A percentile compares a stretch with the other conserved stretches of the same genome.
Conservation (phyloP, 2,797 vertebrate genomes). For the Spea hammondii region DNA sequence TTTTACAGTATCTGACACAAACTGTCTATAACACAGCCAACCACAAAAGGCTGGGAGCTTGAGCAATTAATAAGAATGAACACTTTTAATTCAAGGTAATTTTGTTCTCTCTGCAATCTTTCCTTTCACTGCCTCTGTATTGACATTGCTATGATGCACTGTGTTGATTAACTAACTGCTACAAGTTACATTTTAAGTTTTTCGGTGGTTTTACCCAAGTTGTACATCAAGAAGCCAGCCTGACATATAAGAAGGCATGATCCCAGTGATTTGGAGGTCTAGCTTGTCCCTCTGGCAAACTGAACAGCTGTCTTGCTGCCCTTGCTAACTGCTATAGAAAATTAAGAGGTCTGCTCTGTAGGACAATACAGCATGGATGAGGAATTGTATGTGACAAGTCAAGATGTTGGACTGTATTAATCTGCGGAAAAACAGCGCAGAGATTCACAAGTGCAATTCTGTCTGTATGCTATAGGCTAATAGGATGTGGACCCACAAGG, state of each 20-base stretch:
- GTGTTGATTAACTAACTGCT: slow-evolving; percentile 25
- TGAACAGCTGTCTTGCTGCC: slow-evolving; percentile 35
- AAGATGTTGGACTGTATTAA: background rate
- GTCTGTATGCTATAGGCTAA: no score
- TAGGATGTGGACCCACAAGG: no score
- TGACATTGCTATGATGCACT: slow-evolving; percentile 24
- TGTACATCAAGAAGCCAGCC: slow-evolving; percentile 19
- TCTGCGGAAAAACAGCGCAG: no score
- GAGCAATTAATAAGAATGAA: slow-evolving; percentile 46
- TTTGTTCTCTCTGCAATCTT: background rate
- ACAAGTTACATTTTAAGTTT: slow-evolving; percentile 12
- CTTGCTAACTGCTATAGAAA: background rate
- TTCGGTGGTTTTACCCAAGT: slow-evolving; percentile 20
- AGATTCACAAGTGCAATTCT: no score
- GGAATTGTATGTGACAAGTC: slow-evolving; percentile 18
- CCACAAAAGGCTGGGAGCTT: slow-evolving; percentile 21
- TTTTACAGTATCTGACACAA: slow-evolving; percentile 4
- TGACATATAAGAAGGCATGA: slow-evolving; percentile 20
- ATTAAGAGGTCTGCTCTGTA: slow-evolving; percentile 2
- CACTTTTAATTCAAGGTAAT: slow-evolving; percentile 46
- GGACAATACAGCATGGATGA: slow-evolving; percentile 11
- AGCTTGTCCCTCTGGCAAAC: slow-evolving; percentile 25
- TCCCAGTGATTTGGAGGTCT: slow-evolving; percentile 25
- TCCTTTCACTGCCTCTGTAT: slow-evolving; percentile 5
- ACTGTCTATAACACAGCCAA: slow-evolving; percentile 41